Evolutionary conservation across 2,113 vertebrate genomes (phyloP).

Genomic region (Pavo muticus): DNA sequence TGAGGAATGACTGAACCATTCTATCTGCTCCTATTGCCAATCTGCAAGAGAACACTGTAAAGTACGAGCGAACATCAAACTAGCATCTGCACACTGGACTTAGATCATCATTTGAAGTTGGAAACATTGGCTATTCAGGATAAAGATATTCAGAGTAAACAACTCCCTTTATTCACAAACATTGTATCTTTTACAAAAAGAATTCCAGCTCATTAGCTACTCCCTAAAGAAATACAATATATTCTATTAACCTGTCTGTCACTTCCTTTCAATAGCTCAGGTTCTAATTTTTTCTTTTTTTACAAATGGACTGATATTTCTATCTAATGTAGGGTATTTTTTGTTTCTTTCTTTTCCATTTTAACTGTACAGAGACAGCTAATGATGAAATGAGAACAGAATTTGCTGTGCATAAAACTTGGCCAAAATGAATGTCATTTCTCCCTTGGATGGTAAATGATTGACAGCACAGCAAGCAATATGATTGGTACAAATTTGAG

Average conservation of each 20-base stretch:
- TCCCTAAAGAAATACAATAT: not conserved
- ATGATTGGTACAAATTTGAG: not conserved
- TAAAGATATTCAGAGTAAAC: not conserved
- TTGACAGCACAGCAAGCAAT: not conserved
- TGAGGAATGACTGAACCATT: not conserved
- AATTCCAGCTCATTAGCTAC: not conserved
- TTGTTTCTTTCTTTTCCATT: not conserved
- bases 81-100: not conserved
- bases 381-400: not conserved
- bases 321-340: not conserved
- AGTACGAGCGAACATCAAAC: not conserved
- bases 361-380: not conserved
- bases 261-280: not conserved
- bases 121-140: not conserved
- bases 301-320: not conserved
- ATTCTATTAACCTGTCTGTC: not conserved
- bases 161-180: not conserved
- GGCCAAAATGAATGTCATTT: not conserved
- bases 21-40: fast-evolving
- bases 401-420: not conserved
- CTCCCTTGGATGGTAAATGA: not conserved
- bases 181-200: not conserved
- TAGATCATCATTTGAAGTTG: not conserved
- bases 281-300: not conserved
- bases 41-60: not conserved